These are phyloP conservation scores for Dasyornis broadbenti DNA, from an alignment of 2,113 vertebrate species.

Conservation along the genomic window DNA sequence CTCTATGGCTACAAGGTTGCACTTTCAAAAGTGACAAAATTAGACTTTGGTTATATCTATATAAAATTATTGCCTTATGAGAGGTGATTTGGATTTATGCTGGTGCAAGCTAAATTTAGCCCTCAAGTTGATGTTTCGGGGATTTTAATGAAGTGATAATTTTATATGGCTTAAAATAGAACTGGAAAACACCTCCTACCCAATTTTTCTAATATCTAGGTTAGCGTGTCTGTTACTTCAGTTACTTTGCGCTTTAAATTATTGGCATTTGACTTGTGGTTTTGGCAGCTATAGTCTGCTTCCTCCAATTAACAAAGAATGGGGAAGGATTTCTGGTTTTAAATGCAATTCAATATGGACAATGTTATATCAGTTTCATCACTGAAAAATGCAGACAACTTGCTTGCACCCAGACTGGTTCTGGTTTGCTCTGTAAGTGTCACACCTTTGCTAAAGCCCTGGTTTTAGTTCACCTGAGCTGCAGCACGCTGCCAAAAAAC, in stretches of 20 bases:
- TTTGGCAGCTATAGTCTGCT: background rate
- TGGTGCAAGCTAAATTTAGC: background rate
- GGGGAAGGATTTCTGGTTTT: background rate
- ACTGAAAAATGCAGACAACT: background rate
- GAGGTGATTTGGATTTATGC: background rate
- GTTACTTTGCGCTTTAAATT: conserved; percentile 2
- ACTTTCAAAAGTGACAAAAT: background rate
- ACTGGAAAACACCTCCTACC: background rate
- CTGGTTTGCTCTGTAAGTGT: background rate
- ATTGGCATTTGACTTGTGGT: background rate
- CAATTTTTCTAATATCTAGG: background rate
- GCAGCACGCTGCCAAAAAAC: background rate
- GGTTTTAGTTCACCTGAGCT: background rate
- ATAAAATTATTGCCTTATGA: background rate
- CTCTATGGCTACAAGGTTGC: background rate
- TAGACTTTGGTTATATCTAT: background rate
- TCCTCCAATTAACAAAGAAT: background rate
- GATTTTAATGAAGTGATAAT: conserved; percentile 10
- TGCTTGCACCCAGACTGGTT: background rate
- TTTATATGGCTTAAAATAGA: conserved; percentile 29
- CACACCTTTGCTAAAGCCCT: background rate
- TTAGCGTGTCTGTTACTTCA: background rate
- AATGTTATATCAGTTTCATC: background rate
- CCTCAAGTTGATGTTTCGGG: background rate
- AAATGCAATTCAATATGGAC: background rate